Base-by-base conservation (phyloP, 1,140 invertebrate species). In the Drosophila obscura region DNA sequence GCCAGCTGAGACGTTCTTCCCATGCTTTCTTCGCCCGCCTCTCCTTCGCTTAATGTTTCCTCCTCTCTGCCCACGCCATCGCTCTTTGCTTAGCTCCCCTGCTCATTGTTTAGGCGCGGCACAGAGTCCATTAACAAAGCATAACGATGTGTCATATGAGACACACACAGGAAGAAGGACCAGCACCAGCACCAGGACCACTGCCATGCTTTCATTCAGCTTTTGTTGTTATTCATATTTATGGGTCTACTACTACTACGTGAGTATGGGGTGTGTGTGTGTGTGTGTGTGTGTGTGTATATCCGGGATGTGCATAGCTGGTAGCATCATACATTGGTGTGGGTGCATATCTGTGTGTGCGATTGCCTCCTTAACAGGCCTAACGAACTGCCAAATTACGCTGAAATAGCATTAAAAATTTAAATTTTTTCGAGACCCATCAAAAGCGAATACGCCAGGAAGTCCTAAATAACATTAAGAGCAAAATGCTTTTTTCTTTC, bases 311-410 rank as follows among this genome's bases (percentile, higher is more conserved):
- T 31, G 28, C 28, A 31, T 31, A 8, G 28, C 3, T 59, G 28
- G 19, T 1, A 19, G n/a, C n/a, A n/a, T n/a, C 19, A 19, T 19
- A 19, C 19, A 19, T 19, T 19, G 19, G 19, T 19, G 19, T 63
- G 7, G 45, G 39, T 48, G 22, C 39, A 31, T 43, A 16, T 62
- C 19, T 24, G 45, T 57, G 56, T 64, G 43, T 62, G 52, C 55
- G 62, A 59, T 64, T 63, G 58, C 57, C 77, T 81, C 52, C 69
- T 62, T 87, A 87, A 81, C 78, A 81, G 68, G 82, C 79, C 83
- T 88, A 87, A 87, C 83, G 83, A 87, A 87, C 83, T 87, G 83
- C 83, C 83, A 87, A 87, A 87, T 87, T 87, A 88, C 83, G 78
- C 75, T 73, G 76, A 79, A 87, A 87, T 82, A 77, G 80, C 83